Evolutionary conservation across 2,113 vertebrate genomes (phyloP).

Genomic region (Gopherus evgoodei): DNA sequence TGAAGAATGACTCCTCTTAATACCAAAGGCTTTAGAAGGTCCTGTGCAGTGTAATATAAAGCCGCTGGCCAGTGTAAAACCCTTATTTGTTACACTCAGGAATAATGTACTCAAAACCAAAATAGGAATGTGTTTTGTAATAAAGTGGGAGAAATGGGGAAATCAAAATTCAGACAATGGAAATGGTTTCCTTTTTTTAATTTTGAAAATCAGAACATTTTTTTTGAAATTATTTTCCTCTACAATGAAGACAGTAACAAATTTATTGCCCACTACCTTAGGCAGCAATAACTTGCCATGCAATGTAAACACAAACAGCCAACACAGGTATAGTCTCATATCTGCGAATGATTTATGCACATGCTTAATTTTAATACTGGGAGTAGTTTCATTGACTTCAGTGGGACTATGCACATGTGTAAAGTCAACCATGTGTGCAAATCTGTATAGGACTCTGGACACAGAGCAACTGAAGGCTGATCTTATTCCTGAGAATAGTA

Average conservation of each 20-base stretch:
- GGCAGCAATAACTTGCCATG: not conserved
- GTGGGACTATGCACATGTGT: not conserved
- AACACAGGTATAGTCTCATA: not conserved
- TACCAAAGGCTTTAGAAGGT: not conserved
- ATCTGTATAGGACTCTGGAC: not conserved
- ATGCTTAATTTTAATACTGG: not conserved
- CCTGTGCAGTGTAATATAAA: rapidly evolving
- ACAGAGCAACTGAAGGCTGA: not conserved
- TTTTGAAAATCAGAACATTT: not conserved
- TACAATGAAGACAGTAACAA: not conserved
- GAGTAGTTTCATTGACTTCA: not conserved
- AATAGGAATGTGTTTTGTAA: not conserved
- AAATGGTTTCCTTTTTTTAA: not conserved
- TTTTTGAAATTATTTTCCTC: not conserved
- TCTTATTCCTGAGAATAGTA: not conserved
- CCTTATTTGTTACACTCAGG: not conserved
- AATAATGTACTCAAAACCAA: rapidly evolving
- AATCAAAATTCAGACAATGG: not conserved
- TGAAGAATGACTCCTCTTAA: no score
- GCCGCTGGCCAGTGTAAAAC: not conserved
- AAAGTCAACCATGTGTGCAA: not conserved
- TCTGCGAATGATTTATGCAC: not conserved
- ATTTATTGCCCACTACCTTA: not conserved
- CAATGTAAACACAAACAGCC: not conserved
- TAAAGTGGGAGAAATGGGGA: not conserved